A percentile compares a stretch with the other conserved stretches of the same genome.
These are phyloP conservation scores for Campoplex nolae DNA, from an alignment of 2,888 invertebrate genomes.

Conservation along the genomic window DNA sequence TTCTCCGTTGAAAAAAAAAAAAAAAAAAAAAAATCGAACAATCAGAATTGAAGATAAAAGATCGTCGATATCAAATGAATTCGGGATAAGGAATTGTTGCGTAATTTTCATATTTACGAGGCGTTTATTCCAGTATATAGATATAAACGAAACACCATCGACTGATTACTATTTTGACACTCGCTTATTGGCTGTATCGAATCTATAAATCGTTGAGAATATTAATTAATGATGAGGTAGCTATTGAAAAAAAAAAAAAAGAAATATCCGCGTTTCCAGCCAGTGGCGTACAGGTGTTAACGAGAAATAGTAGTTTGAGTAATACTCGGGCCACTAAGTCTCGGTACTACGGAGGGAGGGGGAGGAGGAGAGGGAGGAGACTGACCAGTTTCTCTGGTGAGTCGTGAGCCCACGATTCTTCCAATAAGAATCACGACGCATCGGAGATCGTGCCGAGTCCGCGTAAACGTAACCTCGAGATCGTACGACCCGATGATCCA, in stretches of 20 bases:
- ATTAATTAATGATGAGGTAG: slow-evolving; percentile 1
- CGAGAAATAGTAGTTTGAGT: slow-evolving; percentile 39
- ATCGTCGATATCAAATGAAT: slow-evolving; percentile 10
- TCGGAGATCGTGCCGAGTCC: slow-evolving; percentile 67
- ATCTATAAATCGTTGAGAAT: slow-evolving; percentile 8
- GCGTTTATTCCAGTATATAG: slow-evolving; percentile 9
- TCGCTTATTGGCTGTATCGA: neutral
- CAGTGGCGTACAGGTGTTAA: slow-evolving; percentile 67
- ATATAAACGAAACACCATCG: slow-evolving; percentile 10
- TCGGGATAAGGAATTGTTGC: slow-evolving; percentile 26
- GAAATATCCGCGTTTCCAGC: slow-evolving; percentile 61
- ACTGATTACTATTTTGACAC: slow-evolving; percentile 27
- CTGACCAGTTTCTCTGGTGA: slow-evolving; percentile 32
- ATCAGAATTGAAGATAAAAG: neutral
- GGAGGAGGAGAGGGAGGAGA: neutral
- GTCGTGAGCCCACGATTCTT: slow-evolving; percentile 65
- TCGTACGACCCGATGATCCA: slow-evolving; percentile 34
- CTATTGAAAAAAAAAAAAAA: slow-evolving; percentile 29
- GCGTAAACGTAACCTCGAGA: slow-evolving; percentile 65
- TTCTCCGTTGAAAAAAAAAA: neutral
- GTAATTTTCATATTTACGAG: slow-evolving; percentile 48
- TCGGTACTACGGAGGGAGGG: slow-evolving; percentile 8
- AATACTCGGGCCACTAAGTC: slow-evolving; percentile 22
- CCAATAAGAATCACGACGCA: slow-evolving; percentile 71
- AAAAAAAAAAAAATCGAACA: neutral